phyloP scores from a whole-genome alignment of 2,113 vertebrate genomes.

The Taurulus bubalis region DNA sequence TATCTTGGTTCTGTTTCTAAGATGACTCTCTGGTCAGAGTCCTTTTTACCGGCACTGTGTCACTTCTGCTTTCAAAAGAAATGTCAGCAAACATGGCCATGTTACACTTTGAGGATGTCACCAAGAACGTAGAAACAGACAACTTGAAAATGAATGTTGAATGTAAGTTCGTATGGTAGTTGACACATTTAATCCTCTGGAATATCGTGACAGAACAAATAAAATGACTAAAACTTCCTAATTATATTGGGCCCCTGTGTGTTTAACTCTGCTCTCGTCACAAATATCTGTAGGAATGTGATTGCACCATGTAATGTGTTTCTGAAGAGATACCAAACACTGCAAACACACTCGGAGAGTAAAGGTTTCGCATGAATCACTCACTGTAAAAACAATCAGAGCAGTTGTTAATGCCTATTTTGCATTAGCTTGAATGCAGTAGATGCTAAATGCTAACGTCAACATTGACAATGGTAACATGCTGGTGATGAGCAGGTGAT shows the following conservation, averaged over 20 bases:
- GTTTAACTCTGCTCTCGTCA: background rate
- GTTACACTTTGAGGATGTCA: background rate
- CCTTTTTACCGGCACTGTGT: background rate
- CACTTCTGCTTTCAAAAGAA: constrained; percentile 34
- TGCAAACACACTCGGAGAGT: background rate
- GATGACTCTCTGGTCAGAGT: background rate
- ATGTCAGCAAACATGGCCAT: background rate
- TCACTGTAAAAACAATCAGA: background rate
- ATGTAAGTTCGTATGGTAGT: too few species aligned
- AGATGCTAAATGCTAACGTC: background rate
- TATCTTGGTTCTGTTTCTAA: constrained; percentile 7
- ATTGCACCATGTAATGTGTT: background rate
- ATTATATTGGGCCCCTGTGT: background rate
- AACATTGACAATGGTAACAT: too few species aligned
- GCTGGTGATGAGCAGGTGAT: too few species aligned
- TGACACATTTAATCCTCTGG: background rate
- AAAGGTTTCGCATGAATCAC: background rate
- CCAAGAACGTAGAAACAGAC: background rate
- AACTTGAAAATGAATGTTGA: background rate
- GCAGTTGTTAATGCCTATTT: background rate
- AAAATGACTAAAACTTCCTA: background rate
- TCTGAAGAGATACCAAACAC: background rate
- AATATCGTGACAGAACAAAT: background rate
- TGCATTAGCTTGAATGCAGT: background rate
- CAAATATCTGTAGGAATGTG: background rate